Conservation (phyloP, 64 coral and sea anemone genomes). For the Montipora capricornis region DNA sequence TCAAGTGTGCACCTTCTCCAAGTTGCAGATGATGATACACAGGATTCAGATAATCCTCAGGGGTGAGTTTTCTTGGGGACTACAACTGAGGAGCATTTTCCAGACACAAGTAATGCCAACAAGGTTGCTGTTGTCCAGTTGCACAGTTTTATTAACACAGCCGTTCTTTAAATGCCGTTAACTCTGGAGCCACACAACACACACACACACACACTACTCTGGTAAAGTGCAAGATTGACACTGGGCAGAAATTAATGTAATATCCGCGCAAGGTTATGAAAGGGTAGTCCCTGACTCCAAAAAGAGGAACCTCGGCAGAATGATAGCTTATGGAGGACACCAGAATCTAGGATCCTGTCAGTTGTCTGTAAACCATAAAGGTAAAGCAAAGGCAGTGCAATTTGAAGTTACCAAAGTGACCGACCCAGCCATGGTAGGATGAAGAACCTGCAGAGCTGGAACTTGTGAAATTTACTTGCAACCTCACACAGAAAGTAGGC, state of each 20-base stretch:
- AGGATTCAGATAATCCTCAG: background rate
- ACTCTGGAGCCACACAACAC: constrained; percentile 51
- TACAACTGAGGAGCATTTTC: constrained; percentile 16
- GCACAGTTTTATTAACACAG: constrained; percentile 30
- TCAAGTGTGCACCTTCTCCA: background rate
- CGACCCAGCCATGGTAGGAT: constrained; percentile 63
- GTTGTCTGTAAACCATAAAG: constrained; percentile 69
- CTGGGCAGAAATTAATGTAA: constrained; percentile 71
- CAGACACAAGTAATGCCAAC: background rate
- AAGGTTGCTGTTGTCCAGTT: background rate
- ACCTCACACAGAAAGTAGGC: background rate
- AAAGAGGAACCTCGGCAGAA: constrained; percentile 59
- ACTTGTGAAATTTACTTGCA: constrained; percentile 56
- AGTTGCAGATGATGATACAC: background rate
- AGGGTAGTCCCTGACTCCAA: constrained; percentile 34
- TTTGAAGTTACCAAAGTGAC: constrained; percentile 77
- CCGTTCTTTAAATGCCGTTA: constrained; percentile 43
- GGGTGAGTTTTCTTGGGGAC: constrained; percentile 47
- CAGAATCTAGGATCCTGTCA: constrained; percentile 65
- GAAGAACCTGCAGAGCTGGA: constrained; percentile 60
- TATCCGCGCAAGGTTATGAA: constrained; percentile 52
- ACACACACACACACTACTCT: constrained; percentile 9
- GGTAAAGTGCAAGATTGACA: constrained; percentile 77
- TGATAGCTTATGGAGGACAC: constrained; percentile 65
- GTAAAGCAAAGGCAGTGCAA: background rate